Conservation (phyloP, 2,888 invertebrate species). For the Fabriciana adippe region DNA sequence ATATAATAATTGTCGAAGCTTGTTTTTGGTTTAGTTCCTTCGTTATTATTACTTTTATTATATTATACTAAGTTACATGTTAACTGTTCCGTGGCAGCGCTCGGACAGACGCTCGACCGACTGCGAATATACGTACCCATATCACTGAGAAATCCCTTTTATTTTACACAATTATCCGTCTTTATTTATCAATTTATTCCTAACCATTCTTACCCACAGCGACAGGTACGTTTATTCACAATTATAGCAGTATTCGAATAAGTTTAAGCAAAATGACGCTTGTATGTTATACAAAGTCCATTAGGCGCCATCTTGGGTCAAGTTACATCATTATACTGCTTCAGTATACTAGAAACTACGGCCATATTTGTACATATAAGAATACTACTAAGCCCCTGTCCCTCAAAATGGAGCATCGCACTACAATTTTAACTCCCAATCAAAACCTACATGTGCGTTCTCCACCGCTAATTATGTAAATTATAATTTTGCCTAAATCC, state of each 20-base stretch:
- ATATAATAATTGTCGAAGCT: conserved; percentile 68
- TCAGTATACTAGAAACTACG: too few species aligned
- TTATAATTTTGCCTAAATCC: conserved; percentile 24
- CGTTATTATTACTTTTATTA: conserved; percentile 50
- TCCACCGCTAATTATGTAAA: conserved; percentile 11
- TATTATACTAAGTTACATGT: conserved; percentile 40
- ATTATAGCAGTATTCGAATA: conserved; percentile 9
- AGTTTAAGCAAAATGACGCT: conserved; percentile 1
- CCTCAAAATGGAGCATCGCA: conserved; percentile 10
- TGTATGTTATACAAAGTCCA: too few species aligned
- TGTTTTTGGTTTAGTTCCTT: conserved; percentile 68
- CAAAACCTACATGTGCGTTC: conserved; percentile 18
- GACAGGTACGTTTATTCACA: conserved; percentile 13
- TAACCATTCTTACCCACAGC: not conserved
- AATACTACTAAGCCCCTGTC: not conserved
- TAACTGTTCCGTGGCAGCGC: too few species aligned
- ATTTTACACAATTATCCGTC: too few species aligned
- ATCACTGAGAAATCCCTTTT: too few species aligned
- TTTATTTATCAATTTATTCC: too few species aligned
- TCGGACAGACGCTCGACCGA: too few species aligned
- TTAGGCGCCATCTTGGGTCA: not conserved
- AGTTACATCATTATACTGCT: not conserved
- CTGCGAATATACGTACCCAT: too few species aligned
- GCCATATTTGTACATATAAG: too few species aligned
- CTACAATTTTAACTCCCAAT: conserved; percentile 4